Conservation (phyloP, 2,797 vertebrate species). For the Heliangelus exortis region DNA sequence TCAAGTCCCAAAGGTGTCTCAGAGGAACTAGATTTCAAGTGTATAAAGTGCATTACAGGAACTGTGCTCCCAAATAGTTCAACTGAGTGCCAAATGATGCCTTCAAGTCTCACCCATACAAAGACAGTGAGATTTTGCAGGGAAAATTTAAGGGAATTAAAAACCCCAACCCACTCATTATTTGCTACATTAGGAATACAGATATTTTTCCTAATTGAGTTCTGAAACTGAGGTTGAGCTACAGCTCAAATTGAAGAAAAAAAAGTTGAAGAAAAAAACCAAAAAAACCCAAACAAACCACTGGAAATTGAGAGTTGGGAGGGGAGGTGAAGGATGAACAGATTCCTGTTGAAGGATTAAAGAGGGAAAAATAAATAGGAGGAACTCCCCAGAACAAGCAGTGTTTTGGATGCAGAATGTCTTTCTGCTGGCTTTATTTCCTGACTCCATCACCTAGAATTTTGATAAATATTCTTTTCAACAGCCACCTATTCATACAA, state of each 20-base stretch:
- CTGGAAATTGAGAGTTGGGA: background rate
- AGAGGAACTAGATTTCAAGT: constrained; percentile 57
- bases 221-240: background rate
- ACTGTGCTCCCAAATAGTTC: constrained; percentile 43
- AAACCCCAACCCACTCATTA: background rate
- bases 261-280: background rate
- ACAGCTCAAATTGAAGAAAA: background rate
- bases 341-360: background rate
- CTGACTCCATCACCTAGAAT: background rate
- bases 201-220: background rate
- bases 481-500: background rate
- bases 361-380: background rate
- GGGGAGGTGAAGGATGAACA: background rate
- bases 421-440: background rate
- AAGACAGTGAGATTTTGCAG: background rate
- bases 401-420: background rate
- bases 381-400: background rate
- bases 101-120: constrained; percentile 33
- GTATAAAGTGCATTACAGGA: constrained; percentile 49
- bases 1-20: constrained; percentile 42
- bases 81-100: constrained; percentile 38
- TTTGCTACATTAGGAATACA: background rate
- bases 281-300: background rate
- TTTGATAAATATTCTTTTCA: background rate
- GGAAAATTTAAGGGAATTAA: background rate